phyloP scores from a whole-genome alignment of 2,797 vertebrate species.

The Champsocephalus esox region DNA sequence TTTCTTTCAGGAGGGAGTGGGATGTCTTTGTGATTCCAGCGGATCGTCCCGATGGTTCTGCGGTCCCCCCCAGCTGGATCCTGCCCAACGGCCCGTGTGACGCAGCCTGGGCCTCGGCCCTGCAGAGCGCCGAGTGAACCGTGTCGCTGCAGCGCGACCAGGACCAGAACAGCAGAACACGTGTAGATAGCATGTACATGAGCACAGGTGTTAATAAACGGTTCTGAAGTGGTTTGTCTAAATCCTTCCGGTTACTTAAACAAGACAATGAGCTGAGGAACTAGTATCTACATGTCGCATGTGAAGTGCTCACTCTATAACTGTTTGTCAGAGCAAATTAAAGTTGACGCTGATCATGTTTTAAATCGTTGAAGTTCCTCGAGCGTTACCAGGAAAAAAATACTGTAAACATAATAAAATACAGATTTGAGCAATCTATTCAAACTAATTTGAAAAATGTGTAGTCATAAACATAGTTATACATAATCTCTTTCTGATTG shows the following conservation, averaged over 20 bases:
- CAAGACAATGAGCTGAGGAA: neutral
- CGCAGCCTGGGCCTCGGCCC: constrained; percentile 89
- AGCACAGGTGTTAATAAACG: neutral
- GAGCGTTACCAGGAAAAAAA: neutral
- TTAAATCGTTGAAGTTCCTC: neutral
- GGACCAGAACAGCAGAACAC: neutral
- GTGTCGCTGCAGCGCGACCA: neutral
- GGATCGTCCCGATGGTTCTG: constrained; percentile 89
- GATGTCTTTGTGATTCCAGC: constrained; percentile 89
- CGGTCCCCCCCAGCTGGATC: constrained; percentile 91
- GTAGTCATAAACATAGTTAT: no score
- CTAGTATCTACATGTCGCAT: neutral
- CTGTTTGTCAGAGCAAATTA: neutral
- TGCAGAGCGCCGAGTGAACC: constrained; percentile 68
- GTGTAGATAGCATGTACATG: neutral
- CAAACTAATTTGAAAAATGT: no score
- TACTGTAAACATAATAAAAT: neutral
- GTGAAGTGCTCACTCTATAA: neutral
- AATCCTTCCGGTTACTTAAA: neutral
- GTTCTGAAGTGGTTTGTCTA: neutral
- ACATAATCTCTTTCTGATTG: neutral
- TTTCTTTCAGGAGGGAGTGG: constrained; percentile 90
- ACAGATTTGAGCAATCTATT: neutral
- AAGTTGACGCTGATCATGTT: neutral
- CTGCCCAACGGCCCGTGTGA: constrained; percentile 88